These are phyloP conservation scores for Eurystomus glaucurus DNA, from an alignment of 2,797 vertebrate species.

Conservation along the genomic window DNA sequence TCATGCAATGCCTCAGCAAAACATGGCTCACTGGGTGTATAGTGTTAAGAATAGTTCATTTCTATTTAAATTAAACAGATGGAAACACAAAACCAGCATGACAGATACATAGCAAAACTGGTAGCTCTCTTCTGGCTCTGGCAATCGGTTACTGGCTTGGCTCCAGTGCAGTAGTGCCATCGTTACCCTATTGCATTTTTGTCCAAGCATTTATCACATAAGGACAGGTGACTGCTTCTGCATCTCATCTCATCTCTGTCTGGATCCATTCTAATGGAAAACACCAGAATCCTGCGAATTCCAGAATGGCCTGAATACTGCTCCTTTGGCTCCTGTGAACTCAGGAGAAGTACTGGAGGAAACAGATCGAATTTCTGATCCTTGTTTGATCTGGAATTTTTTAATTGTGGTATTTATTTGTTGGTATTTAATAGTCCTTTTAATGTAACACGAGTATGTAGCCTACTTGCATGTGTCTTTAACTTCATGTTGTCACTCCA, in stretches of 20 bases:
- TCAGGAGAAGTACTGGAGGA: background rate
- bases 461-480: slow-evolving; percentile 4
- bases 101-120: accelerated
- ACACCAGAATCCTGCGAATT: background rate
- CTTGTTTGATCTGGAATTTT: background rate
- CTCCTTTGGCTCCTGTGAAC: background rate
- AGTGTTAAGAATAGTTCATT: accelerated
- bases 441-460: background rate
- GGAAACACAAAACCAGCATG: background rate
- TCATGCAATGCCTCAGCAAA: background rate
- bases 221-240: background rate
- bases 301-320: background rate
- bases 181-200: background rate
- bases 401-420: background rate
- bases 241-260: background rate
- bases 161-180: background rate
- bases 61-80: background rate
- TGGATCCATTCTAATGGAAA: background rate
- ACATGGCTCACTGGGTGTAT: accelerated
- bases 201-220: background rate
- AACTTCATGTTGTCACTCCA: slow-evolving; percentile 56
- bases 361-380: background rate
- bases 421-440: background rate
- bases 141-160: background rate
- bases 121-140: background rate